phyloP scores from a whole-genome alignment of 2,797 vertebrate genomes.

The Sebastes goodei region DNA sequence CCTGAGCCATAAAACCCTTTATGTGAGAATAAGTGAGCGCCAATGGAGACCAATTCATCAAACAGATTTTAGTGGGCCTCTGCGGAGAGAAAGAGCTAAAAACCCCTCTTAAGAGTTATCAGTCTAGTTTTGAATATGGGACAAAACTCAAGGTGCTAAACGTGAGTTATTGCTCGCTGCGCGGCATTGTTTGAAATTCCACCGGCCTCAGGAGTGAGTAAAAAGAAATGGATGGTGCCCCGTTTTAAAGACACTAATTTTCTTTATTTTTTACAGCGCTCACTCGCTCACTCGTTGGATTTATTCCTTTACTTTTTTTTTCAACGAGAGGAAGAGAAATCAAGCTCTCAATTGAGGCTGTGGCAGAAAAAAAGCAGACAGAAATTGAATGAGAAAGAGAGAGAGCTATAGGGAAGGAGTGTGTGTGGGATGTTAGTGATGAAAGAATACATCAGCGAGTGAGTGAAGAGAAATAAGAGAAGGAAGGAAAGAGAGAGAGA shows the following conservation, averaged over 20 bases:
- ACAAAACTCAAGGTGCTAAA: constrained; percentile 60
- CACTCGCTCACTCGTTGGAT: constrained; percentile 7
- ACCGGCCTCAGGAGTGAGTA: constrained; percentile 36
- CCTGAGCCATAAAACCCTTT: constrained; percentile 62
- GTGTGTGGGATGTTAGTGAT: constrained; percentile 30
- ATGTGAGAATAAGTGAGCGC: constrained; percentile 78
- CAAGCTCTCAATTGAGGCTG: constrained; percentile 6
- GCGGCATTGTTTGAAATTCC: constrained; percentile 55
- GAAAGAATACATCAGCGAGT: constrained; percentile 51
- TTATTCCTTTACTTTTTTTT: constrained; percentile 5
- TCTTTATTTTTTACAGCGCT: background rate
- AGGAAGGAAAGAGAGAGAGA: constrained; percentile 25
- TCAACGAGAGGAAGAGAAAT: constrained; percentile 28
- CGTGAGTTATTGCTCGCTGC: constrained; percentile 46
- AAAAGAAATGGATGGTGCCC: constrained; percentile 41
- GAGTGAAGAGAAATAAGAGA: constrained; percentile 47
- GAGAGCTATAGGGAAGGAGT: background rate
- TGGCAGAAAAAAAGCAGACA: background rate
- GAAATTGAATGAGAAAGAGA: constrained; percentile 9
- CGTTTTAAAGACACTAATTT: constrained; percentile 42
- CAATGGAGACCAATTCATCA: constrained; percentile 74
- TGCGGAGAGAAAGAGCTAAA: constrained; percentile 38
- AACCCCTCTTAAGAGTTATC: constrained; percentile 57
- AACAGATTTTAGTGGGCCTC: constrained; percentile 62
- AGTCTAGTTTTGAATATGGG: constrained; percentile 57